Percentiles rank a stretch among this genome's conserved stretches.
Evolutionary conservation across 2,797 vertebrate genomes (phyloP).

Genomic region (Arrhamphus sclerolepis): DNA sequence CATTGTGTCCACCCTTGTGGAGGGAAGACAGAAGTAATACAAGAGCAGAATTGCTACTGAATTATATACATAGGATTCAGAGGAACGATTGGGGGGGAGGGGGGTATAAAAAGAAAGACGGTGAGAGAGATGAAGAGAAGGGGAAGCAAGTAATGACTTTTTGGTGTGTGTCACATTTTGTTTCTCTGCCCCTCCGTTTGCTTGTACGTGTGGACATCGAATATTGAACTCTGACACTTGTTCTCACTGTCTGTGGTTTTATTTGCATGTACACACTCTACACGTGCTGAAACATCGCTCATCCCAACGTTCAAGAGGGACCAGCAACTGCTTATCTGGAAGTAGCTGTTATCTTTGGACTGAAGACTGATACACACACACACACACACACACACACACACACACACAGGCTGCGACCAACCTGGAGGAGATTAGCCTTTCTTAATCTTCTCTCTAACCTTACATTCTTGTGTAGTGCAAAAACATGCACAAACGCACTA

Average conservation of each 20-base stretch:
- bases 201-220: constrained; percentile 27
- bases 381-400: constrained; percentile 11
- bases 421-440: constrained; percentile 62
- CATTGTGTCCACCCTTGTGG: constrained; percentile 70
- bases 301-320: constrained; percentile 48
- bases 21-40: constrained; percentile 49
- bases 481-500: constrained; percentile 38
- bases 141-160: constrained; percentile 31
- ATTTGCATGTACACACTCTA: background rate
- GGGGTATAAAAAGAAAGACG: constrained; percentile 18
- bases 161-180: constrained; percentile 33
- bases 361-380: constrained; percentile 16
- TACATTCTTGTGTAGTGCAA: constrained; percentile 37
- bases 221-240: constrained; percentile 31
- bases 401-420: constrained; percentile 45
- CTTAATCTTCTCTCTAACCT: constrained; percentile 55
- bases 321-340: constrained; percentile 57
- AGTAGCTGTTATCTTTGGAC: constrained; percentile 61
- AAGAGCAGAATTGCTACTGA: constrained; percentile 70
- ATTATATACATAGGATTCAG: constrained; percentile 72
- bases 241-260: constrained; percentile 20
- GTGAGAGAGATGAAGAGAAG: background rate
- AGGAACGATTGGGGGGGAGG: constrained; percentile 50
- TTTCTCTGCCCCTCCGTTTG: constrained; percentile 25
- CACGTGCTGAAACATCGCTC: constrained; percentile 34